Conservation (phyloP, 2,797 vertebrate genomes). For the Cryptoprocta ferox region DNA sequence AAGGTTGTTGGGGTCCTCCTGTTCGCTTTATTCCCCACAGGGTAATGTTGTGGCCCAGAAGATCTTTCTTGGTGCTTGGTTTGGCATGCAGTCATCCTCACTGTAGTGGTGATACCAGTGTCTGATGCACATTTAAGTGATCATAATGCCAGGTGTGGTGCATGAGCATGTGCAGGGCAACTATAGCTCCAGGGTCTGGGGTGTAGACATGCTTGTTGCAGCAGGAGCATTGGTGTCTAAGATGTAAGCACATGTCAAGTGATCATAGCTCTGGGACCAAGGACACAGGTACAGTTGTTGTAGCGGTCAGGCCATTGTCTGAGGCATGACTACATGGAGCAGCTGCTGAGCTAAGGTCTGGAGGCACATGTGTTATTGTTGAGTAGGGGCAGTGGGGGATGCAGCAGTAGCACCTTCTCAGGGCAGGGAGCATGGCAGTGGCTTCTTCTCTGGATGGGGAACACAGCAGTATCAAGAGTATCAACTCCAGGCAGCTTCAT, state of each 20-base stretch:
- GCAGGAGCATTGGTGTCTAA: neutral
- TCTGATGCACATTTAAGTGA: neutral
- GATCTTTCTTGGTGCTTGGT: neutral
- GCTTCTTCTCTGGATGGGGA: neutral
- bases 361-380: neutral
- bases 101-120: neutral
- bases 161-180: neutral
- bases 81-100: neutral
- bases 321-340: neutral
- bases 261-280: too few species aligned
- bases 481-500: neutral
- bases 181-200: too few species aligned
- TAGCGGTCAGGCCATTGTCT: neutral
- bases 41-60: neutral
- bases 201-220: neutral
- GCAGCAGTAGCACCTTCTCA: neutral
- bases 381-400: neutral
- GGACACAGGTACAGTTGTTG: neutral
- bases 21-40: neutral
- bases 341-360: neutral
- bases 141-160: neutral
- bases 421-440: neutral
- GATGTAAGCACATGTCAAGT: neutral
- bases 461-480: neutral
- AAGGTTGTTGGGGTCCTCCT: neutral